These are phyloP conservation scores for Drosophila ficusphila DNA, from an alignment of 1,140 invertebrate species.

Conservation along the genomic window DNA sequence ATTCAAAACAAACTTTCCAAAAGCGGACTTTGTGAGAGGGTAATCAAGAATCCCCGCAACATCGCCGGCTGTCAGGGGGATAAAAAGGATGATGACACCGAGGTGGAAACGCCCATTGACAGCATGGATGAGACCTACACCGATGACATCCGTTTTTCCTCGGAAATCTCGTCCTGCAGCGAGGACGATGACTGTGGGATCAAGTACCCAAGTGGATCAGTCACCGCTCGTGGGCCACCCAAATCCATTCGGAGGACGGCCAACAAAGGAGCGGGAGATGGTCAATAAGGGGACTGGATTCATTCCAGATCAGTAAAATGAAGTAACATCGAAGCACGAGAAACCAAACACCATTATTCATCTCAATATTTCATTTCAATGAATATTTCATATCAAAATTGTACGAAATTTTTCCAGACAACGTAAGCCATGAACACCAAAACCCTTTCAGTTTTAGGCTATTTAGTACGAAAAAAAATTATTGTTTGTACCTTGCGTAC, in stretches of 20 bases:
- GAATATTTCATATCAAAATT: not conserved
- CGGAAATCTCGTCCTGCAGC: slow-evolving; percentile 63
- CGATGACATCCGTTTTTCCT: slow-evolving; percentile 65
- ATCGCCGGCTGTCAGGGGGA: not conserved
- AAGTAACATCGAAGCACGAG: not conserved
- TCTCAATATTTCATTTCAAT: slow-evolving; percentile 4
- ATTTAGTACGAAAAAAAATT: not conserved
- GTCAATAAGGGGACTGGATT: slow-evolving; percentile 20
- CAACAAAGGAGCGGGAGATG: slow-evolving; percentile 71
- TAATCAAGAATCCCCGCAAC: not conserved
- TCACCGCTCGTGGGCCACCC: slow-evolving; percentile 30
- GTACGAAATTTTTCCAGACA: not conserved
- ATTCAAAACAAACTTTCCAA: not conserved
- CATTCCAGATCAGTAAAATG: not conserved
- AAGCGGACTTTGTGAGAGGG: not conserved
- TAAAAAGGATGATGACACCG: slow-evolving; percentile 17
- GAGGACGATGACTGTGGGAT: slow-evolving; percentile 41
- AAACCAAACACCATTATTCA: not conserved
- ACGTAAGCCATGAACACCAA: slow-evolving; percentile 1
- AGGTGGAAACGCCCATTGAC: slow-evolving; percentile 47
- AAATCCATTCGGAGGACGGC: slow-evolving; percentile 4
- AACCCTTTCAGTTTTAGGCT: not conserved
- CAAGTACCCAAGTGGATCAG: slow-evolving; percentile 35
- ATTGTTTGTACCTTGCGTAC: not conserved
- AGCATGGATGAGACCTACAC: slow-evolving; percentile 59